These are phyloP conservation scores for Amphipoea lucens DNA, from an alignment of 2,888 invertebrate genomes.

Conservation along the genomic window DNA sequence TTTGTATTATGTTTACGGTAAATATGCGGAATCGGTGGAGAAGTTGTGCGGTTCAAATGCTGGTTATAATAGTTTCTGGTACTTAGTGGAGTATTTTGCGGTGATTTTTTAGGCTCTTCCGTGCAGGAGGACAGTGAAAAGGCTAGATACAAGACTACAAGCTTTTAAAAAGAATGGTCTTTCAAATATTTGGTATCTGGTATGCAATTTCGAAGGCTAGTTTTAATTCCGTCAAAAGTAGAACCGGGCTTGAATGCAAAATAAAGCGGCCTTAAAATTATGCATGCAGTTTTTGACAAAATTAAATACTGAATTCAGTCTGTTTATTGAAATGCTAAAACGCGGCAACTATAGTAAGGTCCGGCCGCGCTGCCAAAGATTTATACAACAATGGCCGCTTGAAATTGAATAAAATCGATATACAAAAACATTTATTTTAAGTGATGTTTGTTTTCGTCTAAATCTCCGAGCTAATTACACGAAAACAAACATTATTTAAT, in stretches of 20 bases:
- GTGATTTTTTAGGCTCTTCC: not conserved
- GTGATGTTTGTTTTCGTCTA: too few species aligned
- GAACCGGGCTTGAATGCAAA: not conserved
- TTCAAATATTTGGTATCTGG: not conserved
- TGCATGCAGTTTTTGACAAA: not conserved
- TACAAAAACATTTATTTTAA: too few species aligned
- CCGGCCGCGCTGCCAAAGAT: too few species aligned
- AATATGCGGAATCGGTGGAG: conserved; percentile 16
- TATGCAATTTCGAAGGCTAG: not conserved
- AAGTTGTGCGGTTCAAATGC: not conserved
- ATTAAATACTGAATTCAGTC: not conserved
- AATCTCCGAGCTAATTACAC: too few species aligned
- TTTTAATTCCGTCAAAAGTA: not conserved
- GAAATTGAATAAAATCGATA: too few species aligned
- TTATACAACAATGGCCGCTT: too few species aligned
- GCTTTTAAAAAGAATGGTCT: not conserved
- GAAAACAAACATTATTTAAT: too few species aligned
- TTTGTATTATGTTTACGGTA: conserved; percentile 38
- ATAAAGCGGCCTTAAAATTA: not conserved
- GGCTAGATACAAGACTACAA: too few species aligned
- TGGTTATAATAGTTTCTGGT: not conserved
- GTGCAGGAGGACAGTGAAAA: too few species aligned
- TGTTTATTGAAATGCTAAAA: too few species aligned
- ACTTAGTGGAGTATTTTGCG: not conserved
- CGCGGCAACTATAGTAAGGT: too few species aligned